phyloP scores from a whole-genome alignment of 2,888 invertebrate genomes.

The Dasysyrphus tricinctus region DNA sequence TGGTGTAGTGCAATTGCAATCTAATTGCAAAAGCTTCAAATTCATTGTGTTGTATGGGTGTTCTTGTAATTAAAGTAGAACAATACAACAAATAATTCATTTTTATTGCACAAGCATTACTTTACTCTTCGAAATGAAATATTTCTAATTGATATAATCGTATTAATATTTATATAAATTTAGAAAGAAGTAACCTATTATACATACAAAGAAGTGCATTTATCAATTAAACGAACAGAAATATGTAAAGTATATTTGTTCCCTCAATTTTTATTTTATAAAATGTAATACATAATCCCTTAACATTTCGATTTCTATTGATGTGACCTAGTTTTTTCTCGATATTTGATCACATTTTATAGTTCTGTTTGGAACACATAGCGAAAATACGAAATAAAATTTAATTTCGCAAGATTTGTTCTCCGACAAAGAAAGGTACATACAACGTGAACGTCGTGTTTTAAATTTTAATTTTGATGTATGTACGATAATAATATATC shows the following conservation, averaged over 20 bases:
- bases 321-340: conserved; percentile 31
- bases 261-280: not conserved
- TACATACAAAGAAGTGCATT: not conserved
- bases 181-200: not conserved
- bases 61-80: conserved; percentile 23
- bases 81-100: not conserved
- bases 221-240: not conserved
- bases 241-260: not conserved
- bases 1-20: not conserved
- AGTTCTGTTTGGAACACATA: conserved; percentile 5
- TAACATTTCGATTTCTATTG: conserved; percentile 22
- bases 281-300: conserved; percentile 26
- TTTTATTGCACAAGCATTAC: not conserved
- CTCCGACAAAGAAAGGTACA: conserved; percentile 8
- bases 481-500: conserved; percentile 3
- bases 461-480: not conserved
- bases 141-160: not conserved
- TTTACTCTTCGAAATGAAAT: not conserved
- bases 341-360: not conserved
- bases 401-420: conserved; percentile 28
- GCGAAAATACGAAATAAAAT: not conserved
- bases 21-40: conserved; percentile 18
- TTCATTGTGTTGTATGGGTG: conserved; percentile 20
- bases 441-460: conserved; percentile 3
- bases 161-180: not conserved